Percentiles rank a stretch among this genome's conserved stretches.
Evolutionary conservation across 2,113 vertebrate genomes (phyloP).

Genomic region (Anser brachyrhynchus): DNA sequence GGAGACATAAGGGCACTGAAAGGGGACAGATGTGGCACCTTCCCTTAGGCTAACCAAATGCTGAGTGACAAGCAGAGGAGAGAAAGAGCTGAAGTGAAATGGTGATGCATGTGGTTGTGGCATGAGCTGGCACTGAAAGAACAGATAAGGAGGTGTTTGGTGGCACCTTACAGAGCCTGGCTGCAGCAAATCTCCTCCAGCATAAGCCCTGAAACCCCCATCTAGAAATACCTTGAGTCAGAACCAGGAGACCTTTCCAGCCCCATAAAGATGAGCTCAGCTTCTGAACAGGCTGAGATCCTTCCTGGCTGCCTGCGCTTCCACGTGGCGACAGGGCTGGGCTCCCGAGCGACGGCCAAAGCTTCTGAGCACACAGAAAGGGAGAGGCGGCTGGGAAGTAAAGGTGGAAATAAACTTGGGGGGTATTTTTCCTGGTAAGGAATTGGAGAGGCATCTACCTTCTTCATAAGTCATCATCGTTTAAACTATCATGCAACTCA

Average conservation of each 20-base stretch:
- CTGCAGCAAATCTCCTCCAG: not conserved
- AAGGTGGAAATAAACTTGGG: conserved; percentile 5
- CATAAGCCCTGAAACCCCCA: not conserved
- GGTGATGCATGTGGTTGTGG: rapidly evolving
- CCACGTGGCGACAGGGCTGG: not conserved
- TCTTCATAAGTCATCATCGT: not conserved
- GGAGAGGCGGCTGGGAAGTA: not conserved
- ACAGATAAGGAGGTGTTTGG: not conserved
- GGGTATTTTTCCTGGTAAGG: not conserved
- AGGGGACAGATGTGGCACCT: not conserved
- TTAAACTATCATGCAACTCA: not conserved
- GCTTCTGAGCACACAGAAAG: not conserved
- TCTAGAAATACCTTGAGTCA: not conserved
- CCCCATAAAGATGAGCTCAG: not conserved
- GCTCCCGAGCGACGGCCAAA: not conserved
- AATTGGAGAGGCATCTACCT: not conserved
- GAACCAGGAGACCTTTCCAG: conserved; percentile 7
- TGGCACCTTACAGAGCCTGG: not conserved
- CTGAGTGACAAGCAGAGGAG: not conserved
- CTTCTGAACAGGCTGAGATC: not conserved
- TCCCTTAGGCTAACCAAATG: not conserved
- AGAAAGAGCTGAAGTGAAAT: not conserved
- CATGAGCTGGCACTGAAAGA: not conserved
- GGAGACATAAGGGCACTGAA: not conserved
- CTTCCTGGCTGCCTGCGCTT: conserved; percentile 12